Percentiles rank a stretch among this genome's conserved stretches.
phyloP scores from a whole-genome alignment of 2,797 vertebrate genomes.

The Petrocephalus schoutedeni region DNA sequence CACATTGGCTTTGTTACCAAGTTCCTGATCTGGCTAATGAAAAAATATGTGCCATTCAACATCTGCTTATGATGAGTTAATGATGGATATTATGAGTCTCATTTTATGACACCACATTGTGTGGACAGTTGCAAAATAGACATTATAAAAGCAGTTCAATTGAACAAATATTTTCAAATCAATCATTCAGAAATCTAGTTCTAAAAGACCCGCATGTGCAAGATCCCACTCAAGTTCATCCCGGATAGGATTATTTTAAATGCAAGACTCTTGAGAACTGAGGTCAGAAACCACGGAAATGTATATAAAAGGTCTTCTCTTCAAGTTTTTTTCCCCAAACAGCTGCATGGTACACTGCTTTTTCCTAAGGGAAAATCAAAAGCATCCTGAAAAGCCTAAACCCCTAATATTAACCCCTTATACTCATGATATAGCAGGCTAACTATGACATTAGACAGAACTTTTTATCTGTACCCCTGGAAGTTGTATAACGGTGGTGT shows the following conservation, averaged over 20 bases:
- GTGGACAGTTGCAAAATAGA: neutral
- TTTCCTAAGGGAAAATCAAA: neutral
- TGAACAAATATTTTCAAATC: neutral
- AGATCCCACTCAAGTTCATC: neutral
- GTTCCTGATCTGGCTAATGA: neutral
- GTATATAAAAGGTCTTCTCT: neutral
- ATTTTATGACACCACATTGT: too few species aligned
- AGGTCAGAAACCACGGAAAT: conserved; percentile 29
- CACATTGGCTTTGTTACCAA: neutral
- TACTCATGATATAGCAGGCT: neutral
- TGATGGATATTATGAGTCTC: too few species aligned
- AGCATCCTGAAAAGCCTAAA: neutral
- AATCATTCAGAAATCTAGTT: neutral
- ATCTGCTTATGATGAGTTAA: neutral
- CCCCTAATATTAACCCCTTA: neutral
- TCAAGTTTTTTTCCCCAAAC: neutral
- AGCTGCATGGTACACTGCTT: neutral
- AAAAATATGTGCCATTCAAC: neutral
- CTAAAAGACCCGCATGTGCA: neutral
- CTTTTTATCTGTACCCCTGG: neutral
- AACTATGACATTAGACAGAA: neutral
- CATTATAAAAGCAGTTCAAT: neutral
- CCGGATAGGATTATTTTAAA: neutral
- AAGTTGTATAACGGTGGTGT: neutral
- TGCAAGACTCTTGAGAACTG: conserved; percentile 10